phyloP scores from a whole-genome alignment of 2,113 vertebrate genomes.

The Phaethornis superciliosus region DNA sequence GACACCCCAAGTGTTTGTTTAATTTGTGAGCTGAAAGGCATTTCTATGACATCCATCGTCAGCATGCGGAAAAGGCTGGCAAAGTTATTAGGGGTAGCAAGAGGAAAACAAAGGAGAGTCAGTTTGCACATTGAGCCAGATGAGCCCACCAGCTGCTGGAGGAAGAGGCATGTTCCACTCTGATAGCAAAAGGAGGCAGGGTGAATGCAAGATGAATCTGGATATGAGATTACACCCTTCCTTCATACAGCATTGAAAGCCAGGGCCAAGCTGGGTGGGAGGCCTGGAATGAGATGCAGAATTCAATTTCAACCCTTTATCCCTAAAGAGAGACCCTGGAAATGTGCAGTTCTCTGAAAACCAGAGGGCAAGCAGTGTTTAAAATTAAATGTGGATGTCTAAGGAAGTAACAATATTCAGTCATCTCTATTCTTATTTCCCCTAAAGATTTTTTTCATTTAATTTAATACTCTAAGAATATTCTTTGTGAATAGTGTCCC shows the following conservation, averaged over 20 bases:
- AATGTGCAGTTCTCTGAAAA: not conserved
- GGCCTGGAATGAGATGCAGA: not conserved
- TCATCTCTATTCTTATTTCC: not conserved
- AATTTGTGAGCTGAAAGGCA: constrained; percentile 51
- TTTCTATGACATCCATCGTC: not conserved
- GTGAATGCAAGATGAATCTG: constrained; percentile 33
- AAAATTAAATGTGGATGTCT: not conserved
- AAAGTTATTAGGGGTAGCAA: constrained; percentile 12
- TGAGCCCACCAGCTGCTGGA: constrained; percentile 55
- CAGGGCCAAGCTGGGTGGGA: not conserved
- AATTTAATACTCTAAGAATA: not conserved
- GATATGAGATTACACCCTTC: not conserved
- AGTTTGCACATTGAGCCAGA: not conserved
- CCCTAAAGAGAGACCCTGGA: not conserved
- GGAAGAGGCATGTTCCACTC: constrained; percentile 28
- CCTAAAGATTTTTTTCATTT: not conserved
- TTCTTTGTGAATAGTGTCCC: not conserved
- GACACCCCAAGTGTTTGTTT: constrained; percentile 41
- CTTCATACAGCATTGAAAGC: fast-evolving
- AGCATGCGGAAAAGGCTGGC: not conserved
- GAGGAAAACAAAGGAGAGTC: constrained; percentile 2
- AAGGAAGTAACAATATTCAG: not conserved
- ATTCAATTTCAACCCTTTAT: not conserved
- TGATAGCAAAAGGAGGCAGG: not conserved
- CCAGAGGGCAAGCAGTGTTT: fast-evolving